These are phyloP conservation scores for Cheirogaleus medius DNA, from an alignment of 2,113 vertebrate species.

Conservation along the genomic window DNA sequence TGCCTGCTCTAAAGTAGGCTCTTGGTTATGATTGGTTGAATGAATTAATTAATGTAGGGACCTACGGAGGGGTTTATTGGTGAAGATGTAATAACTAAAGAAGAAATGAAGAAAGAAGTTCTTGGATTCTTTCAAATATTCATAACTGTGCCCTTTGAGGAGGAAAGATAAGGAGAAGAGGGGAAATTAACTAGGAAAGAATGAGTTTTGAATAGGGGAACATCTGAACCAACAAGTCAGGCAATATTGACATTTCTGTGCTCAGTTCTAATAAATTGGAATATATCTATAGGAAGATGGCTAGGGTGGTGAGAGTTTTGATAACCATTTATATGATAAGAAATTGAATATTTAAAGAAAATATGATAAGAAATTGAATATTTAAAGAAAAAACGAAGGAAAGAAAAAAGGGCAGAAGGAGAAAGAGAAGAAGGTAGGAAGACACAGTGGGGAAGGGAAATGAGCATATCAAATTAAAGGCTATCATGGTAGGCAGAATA, in stretches of 20 bases:
- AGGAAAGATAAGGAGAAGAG: not conserved
- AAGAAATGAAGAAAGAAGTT: not conserved
- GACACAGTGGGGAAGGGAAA: not conserved
- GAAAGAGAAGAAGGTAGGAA: not conserved
- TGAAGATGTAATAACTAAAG: not conserved
- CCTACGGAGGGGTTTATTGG: not conserved
- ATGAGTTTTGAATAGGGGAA: not conserved
- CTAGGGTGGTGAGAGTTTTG: not conserved
- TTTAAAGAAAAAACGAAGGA: not conserved
- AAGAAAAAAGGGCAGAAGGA: not conserved
- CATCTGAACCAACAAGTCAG: not conserved
- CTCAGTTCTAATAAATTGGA: not conserved
- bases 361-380: not conserved
- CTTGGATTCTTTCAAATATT: not conserved
- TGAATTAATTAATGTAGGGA: not conserved
- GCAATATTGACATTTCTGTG: not conserved
- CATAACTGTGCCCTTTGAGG: not conserved
- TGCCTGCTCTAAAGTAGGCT: not conserved
- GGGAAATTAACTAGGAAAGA: not conserved
- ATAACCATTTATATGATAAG: not conserved
- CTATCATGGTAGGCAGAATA: not conserved
- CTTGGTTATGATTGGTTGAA: not conserved
- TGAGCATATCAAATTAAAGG: not conserved
- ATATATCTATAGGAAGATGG: not conserved
- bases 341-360: not conserved